phyloP scores from a whole-genome alignment of 1,140 invertebrate genomes.

The Drosophila azteca region DNA sequence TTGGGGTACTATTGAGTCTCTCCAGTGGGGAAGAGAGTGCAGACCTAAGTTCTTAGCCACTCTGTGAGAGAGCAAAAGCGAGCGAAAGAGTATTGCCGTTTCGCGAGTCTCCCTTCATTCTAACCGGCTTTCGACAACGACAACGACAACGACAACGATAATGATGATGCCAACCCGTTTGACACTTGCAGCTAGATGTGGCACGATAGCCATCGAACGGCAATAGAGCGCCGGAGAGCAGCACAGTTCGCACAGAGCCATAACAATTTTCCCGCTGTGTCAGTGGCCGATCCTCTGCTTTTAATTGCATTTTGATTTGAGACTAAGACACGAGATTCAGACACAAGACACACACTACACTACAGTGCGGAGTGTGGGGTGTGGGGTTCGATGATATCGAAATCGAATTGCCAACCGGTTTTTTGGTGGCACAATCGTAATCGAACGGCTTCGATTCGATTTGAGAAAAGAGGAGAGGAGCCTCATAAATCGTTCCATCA shows the following conservation, averaged over 20 bases:
- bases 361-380: no score
- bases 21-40: no score
- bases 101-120: background rate
- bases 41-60: no score
- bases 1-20: no score
- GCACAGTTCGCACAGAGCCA: background rate
- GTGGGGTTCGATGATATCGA: slow-evolving; percentile 12
- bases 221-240: slow-evolving; percentile 8
- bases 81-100: no score
- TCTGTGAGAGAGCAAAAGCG: no score
- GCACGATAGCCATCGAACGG: slow-evolving; percentile 13
- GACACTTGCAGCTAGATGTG: slow-evolving; percentile 9
- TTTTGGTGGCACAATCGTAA: slow-evolving; percentile 28
- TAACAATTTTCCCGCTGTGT: slow-evolving; percentile 22
- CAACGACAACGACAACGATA: no score
- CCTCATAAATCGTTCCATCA: slow-evolving; percentile 76
- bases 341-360: no score
- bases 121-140: background rate
- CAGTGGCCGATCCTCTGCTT: slow-evolving; percentile 49
- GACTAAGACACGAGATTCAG: background rate
- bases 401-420: slow-evolving; percentile 64
- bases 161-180: slow-evolving; percentile 6
- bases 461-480: background rate
- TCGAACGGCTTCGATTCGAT: slow-evolving; percentile 12
- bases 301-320: slow-evolving; percentile 68